Percentiles rank a stretch among this genome's conserved stretches.
Conservation (phyloP, 1,140 invertebrate genomes). For the Polyergus mexicanus region DNA sequence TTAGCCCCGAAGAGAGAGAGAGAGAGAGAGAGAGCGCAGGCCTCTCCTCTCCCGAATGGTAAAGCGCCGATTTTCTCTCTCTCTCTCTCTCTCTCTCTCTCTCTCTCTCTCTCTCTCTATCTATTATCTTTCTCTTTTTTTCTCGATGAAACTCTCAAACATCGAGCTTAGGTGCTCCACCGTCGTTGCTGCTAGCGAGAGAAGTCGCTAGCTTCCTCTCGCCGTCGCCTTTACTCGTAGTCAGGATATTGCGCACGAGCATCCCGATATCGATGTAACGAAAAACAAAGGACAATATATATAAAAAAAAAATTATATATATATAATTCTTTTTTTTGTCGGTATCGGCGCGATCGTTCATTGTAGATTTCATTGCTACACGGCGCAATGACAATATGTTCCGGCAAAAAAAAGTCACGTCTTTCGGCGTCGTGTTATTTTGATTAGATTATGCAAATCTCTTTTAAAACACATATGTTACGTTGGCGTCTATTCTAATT, state of each 20-base stretch:
- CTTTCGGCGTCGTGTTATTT: background rate
- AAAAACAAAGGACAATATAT: constrained; percentile 65
- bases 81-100: background rate
- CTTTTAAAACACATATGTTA: background rate
- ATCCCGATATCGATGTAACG: constrained; percentile 73
- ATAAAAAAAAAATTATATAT: too few relatives aligned
- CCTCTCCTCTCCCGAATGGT: constrained; percentile 21
- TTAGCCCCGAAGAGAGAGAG: constrained; percentile 79
- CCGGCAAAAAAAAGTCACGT: constrained; percentile 13
- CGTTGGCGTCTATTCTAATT: background rate
- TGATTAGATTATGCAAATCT: background rate
- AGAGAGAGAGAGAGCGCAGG: constrained; percentile 49
- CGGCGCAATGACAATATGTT: constrained; percentile 21
- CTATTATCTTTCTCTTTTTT: background rate
- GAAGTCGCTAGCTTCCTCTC: constrained; percentile 29
- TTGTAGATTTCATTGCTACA: constrained; percentile 21
- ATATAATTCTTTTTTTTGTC: background rate
- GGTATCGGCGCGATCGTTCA: constrained; percentile 64
- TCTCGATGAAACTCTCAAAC: constrained; percentile 12
- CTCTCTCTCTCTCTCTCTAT: background rate
- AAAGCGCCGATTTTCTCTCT: constrained; percentile 22
- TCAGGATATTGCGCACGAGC: constrained; percentile 66
- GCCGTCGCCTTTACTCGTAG: constrained; percentile 60
- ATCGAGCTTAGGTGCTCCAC: constrained; percentile 1
- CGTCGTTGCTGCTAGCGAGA: constrained; percentile 27